A percentile compares a stretch with the other conserved stretches of the same genome.
Evolutionary conservation across 1,140 invertebrate species (phyloP).

Genomic region (Drosophila azteca): DNA sequence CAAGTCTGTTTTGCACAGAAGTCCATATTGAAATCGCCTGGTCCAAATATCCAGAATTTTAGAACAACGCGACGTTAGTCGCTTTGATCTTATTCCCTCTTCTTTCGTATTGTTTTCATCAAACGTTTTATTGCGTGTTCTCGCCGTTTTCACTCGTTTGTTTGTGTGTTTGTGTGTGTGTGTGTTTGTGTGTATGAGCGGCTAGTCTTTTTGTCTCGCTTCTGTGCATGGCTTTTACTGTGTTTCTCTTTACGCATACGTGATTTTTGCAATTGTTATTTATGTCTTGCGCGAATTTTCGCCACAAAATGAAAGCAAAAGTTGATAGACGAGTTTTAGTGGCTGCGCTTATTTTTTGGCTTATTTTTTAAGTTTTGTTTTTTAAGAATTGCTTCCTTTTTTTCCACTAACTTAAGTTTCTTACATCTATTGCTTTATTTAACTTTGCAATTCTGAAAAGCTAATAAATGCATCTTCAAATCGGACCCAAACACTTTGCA

Average conservation of each 20-base stretch:
- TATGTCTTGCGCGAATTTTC: constrained; percentile 68
- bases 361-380: no score
- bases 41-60: constrained; percentile 30
- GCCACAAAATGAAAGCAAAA: constrained; percentile 82
- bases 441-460: no score
- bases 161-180: constrained; percentile 9
- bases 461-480: no score
- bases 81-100: constrained; percentile 31
- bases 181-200: constrained; percentile 25
- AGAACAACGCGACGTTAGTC: constrained; percentile 24
- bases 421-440: no score
- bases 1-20: not conserved
- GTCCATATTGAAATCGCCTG: constrained; percentile 44
- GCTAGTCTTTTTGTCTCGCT: constrained; percentile 45
- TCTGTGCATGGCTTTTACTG: constrained; percentile 20
- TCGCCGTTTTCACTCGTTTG: constrained; percentile 30
- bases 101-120: constrained; percentile 66
- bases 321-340: constrained; percentile 77
- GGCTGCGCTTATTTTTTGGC: constrained; percentile 37
- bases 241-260: constrained; percentile 65
- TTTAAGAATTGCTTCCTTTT: no score
- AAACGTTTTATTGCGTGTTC: constrained; percentile 66
- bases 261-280: constrained; percentile 71
- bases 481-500: no score
- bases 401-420: no score